Percentiles rank a stretch among this genome's conserved stretches.
Evolutionary conservation across 2,888 invertebrate genomes (phyloP).

Genomic region (Pammene aurita): DNA sequence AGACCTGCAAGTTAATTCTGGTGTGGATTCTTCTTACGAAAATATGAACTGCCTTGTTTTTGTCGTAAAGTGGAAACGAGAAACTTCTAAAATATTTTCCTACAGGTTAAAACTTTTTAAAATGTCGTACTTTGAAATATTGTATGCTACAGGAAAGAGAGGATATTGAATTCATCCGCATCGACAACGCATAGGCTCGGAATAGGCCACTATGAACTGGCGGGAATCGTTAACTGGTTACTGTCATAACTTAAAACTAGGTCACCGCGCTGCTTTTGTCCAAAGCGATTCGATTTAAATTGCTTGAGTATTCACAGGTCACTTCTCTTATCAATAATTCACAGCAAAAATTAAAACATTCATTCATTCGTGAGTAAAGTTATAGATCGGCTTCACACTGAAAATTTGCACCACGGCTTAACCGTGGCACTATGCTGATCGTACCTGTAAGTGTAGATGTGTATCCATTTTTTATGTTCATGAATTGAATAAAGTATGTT

Average conservation of each 20-base stretch:
- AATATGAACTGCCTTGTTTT: too few species aligned
- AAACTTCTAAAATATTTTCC: not conserved
- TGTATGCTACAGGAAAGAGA: not conserved
- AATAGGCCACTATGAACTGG: not conserved
- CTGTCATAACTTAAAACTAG: conserved; percentile 22
- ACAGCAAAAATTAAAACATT: not conserved
- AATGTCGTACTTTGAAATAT: not conserved
- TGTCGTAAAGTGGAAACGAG: not conserved
- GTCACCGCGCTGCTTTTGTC: conserved; percentile 19
- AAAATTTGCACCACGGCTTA: too few species aligned
- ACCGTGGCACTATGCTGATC: too few species aligned
- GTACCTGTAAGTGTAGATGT: too few species aligned
- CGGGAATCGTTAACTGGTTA: conserved; percentile 4
- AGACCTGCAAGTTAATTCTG: too few species aligned
- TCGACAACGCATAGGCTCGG: not conserved
- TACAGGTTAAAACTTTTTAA: not conserved
- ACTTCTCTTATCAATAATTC: conserved; percentile 9
- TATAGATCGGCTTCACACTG: too few species aligned
- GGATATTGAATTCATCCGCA: conserved; percentile 20
- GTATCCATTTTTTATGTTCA: too few species aligned
- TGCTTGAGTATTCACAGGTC: conserved; percentile 25
- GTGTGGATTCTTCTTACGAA: too few species aligned
- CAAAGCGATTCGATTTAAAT: conserved; percentile 28
- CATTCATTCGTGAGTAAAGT: too few species aligned
- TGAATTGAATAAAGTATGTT: too few species aligned